Evolutionary conservation across 2,888 invertebrate species (phyloP).

Genomic region (Notocelia uddmanniana): DNA sequence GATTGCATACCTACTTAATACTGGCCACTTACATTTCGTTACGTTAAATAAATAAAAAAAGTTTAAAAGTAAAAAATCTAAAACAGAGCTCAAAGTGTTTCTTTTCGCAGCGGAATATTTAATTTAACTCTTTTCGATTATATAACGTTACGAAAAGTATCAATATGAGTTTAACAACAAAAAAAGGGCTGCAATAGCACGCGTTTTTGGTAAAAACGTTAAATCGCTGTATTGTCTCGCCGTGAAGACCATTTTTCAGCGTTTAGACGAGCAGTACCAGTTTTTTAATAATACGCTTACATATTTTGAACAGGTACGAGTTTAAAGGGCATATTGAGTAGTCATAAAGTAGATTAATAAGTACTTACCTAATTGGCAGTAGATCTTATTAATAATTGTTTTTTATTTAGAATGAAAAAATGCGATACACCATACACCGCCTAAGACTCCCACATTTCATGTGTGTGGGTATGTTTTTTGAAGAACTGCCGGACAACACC

Average conservation of each 20-base stretch:
- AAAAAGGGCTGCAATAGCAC: neutral
- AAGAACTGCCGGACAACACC: constrained; percentile 2
- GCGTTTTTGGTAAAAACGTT: constrained; percentile 10
- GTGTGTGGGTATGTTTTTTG: constrained; percentile 1
- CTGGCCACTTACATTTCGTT: too few relatives aligned
- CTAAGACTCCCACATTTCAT: constrained; percentile 22
- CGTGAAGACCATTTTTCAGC: constrained; percentile 2
- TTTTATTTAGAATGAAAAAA: constrained; percentile 22
- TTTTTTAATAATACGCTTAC: constrained; percentile 22
- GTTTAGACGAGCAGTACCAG: constrained; percentile 5
- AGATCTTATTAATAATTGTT: constrained; percentile 6
- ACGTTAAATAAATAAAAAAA: too few relatives aligned
- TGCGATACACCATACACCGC: constrained; percentile 1
- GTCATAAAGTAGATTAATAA: constrained; percentile 14
- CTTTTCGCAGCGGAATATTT: too few relatives aligned
- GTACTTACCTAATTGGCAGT: neutral
- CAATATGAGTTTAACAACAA: constrained; percentile 1
- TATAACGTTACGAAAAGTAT: neutral
- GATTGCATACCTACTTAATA: neutral
- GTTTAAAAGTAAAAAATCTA: too few relatives aligned
- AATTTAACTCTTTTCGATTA: neutral
- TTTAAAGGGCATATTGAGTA: constrained; percentile 10
- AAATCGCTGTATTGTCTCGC: constrained; percentile 21
- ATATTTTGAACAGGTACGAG: constrained; percentile 11
- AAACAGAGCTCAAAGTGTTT: too few relatives aligned